phyloP scores from a whole-genome alignment of 2,888 invertebrate species.

The Ferrisia virgata region DNA sequence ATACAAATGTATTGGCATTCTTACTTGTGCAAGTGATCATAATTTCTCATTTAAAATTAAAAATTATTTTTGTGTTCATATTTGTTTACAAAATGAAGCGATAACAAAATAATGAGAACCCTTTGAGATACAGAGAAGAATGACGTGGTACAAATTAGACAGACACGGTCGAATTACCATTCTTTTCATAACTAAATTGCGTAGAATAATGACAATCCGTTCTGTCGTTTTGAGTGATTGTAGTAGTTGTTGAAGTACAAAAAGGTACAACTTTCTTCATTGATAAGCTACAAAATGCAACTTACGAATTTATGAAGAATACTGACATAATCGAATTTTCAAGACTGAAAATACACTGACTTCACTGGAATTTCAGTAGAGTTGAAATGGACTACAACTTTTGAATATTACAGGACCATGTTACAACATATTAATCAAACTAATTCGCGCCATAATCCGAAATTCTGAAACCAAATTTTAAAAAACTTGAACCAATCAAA shows the following conservation, averaged over 20 bases:
- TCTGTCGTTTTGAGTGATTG: neutral
- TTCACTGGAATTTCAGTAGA: neutral
- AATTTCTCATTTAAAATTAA: no score
- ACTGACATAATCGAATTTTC: slow-evolving; percentile 44
- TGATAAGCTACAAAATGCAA: neutral
- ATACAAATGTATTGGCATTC: no score
- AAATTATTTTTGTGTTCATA: no score
- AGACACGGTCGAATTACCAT: neutral
- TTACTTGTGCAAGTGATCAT: no score
- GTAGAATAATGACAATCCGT: neutral
- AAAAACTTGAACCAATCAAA: slow-evolving; percentile 26
- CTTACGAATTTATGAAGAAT: slow-evolving; percentile 48
- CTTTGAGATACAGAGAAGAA: neutral
- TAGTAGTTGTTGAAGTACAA: neutral
- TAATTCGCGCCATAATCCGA: slow-evolving; percentile 24
- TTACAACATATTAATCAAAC: neutral
- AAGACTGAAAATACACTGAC: neutral
- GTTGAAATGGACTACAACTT: neutral
- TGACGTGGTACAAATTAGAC: neutral
- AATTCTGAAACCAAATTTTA: neutral
- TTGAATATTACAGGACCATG: neutral
- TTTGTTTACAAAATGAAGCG: no score
- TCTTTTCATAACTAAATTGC: neutral
- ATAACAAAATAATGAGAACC: no score
- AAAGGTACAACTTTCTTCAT: neutral